Base-by-base conservation (phyloP, 2,888 invertebrate species). In the Spodoptera picta region DNA sequence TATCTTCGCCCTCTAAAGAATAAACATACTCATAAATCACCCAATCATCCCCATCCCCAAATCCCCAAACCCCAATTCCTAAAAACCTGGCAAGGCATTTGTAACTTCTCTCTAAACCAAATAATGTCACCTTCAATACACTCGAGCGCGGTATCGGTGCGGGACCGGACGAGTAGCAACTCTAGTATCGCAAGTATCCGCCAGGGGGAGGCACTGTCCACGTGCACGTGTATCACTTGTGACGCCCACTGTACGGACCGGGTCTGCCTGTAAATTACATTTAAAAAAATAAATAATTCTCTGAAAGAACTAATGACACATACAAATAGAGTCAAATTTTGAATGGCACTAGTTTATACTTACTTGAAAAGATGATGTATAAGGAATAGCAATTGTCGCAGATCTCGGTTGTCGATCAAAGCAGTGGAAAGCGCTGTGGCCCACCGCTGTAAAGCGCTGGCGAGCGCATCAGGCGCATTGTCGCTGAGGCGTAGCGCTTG, bases 171-270 rank as follows among this genome's bases (percentile, higher is more conserved):
- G 14, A 93, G 82, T 77, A 94, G 54, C 24, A 90, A 67, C 19
- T 92, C 89, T 1, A 94, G 75, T 27, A 93, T 44, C 0, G 89
- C 92, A 4, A 93, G 65, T 3, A 85, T 62, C 0, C 85, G 84
- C 62, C 90, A 89, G 6, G 90, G 91, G 0, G 86, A 75, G 19
- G 75, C 73, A 36, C 69, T 50, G 76, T 79, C 78, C 9, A 86
- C 87, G 3, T 79, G 79, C 12, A 88, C 44, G 24, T 69, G 72
- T 7, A 93, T 47, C n/a, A 88, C 83, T 0, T 80, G 80, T 11
- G 86, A 83, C 31, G 92, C 93, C 94, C 94, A 94, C 3, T 81
- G 82, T 41, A 94, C 93, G 0, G 94, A 94, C 0, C 91, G 89
- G 2, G 84, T 87, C 71, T 93, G 94, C 60, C 94, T 93, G 80